Conservation (phyloP, 1,140 invertebrate species). For the Hyles euphorbiae region DNA sequence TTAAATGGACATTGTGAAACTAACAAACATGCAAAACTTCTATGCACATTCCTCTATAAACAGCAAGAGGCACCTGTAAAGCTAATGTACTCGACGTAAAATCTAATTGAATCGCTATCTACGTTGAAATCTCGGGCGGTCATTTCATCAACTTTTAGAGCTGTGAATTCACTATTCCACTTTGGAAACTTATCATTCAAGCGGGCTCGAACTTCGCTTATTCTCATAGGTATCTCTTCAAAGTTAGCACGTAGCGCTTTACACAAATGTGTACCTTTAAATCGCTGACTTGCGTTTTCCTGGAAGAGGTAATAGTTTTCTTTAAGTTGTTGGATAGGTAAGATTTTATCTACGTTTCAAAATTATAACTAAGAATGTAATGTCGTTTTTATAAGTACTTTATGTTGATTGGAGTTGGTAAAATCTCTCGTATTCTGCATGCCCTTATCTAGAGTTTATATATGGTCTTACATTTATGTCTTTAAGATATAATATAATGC, state of each 20-base stretch:
- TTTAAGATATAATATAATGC: too few species aligned
- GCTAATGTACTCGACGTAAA: neutral
- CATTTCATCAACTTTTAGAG: slow-evolving; percentile 42
- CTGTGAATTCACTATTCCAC: slow-evolving; percentile 37
- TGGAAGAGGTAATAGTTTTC: slow-evolving; percentile 19
- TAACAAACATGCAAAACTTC: too few species aligned
- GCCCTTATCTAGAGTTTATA: too few species aligned
- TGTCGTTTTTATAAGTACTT: neutral
- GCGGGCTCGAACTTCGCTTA: slow-evolving; percentile 51
- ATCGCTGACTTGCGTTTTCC: slow-evolving; percentile 27
- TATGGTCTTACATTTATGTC: too few species aligned
- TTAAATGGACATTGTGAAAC: too few species aligned
- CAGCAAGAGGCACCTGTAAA: neutral
- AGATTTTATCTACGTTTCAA: neutral
- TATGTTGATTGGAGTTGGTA: neutral
- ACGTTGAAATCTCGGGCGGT: slow-evolving; percentile 14
- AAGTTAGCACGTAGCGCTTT: slow-evolving; percentile 58
- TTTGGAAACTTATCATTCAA: slow-evolving; percentile 59
- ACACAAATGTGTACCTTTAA: slow-evolving; percentile 60
- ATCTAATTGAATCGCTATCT: neutral
- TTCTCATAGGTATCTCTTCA: slow-evolving; percentile 58
- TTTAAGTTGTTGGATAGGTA: neutral
- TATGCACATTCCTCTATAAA: neutral
- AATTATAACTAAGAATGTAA: neutral
- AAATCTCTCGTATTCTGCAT: neutral